These are phyloP conservation scores for Pseudeuparius sepicola DNA, from an alignment of 2,888 invertebrate genomes.

Conservation along the genomic window DNA sequence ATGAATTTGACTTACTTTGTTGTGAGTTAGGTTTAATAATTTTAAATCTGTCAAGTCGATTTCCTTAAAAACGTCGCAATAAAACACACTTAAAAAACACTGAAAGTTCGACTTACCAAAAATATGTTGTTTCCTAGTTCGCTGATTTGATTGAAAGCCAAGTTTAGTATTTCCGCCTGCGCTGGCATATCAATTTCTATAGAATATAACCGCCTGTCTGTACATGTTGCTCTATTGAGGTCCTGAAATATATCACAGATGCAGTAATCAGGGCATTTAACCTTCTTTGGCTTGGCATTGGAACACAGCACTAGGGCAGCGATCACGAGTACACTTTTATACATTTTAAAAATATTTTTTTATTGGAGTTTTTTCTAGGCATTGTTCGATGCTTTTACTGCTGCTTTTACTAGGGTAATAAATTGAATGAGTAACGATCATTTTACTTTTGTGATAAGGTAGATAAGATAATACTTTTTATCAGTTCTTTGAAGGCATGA, in stretches of 20 bases:
- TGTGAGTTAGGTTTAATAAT: conserved; percentile 47
- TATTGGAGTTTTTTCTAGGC: too few species aligned
- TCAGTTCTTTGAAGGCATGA: too few species aligned
- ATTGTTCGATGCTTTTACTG: too few species aligned
- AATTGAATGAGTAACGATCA: too few species aligned
- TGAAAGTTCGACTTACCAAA: conserved; percentile 39
- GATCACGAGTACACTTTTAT: too few species aligned
- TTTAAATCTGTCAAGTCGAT: conserved; percentile 41
- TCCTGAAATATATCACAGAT: conserved; percentile 45
- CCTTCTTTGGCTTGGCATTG: conserved; percentile 23
- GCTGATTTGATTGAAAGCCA: conserved; percentile 52
- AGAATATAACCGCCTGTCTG: conserved; percentile 48
- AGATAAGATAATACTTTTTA: too few species aligned
- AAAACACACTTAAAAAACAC: too few species aligned
- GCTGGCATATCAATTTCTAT: conserved; percentile 50
- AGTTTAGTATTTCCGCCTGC: conserved; percentile 47
- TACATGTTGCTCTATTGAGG: conserved; percentile 44
- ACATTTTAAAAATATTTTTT: too few species aligned
- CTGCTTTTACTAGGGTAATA: too few species aligned
- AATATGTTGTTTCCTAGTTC: conserved; percentile 51
- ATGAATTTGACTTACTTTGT: conserved; percentile 52
- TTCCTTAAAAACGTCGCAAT: conserved; percentile 43
- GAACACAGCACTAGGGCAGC: too few species aligned
- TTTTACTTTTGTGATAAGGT: too few species aligned
- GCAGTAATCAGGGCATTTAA: conserved; percentile 45